Conservation (phyloP, 2,888 invertebrate genomes). For the Phyllotreta striolata region DNA sequence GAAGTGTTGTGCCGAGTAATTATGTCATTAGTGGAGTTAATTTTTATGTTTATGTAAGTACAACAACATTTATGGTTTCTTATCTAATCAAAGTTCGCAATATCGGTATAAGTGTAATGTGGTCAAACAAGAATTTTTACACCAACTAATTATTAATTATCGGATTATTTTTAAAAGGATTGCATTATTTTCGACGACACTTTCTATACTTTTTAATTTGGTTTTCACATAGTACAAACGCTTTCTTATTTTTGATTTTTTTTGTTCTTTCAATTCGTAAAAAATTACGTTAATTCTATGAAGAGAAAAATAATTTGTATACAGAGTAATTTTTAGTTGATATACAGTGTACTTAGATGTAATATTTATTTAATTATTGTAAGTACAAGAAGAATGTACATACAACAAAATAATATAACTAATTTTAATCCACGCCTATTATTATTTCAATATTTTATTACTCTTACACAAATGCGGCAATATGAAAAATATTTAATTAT, state of each 20-base stretch:
- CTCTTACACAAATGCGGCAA: too few species aligned
- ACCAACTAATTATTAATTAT: too few species aligned
- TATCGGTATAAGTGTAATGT: too few species aligned
- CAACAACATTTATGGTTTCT: too few species aligned
- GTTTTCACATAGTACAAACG: slow-evolving; percentile 5
- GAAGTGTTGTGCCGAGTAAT: too few species aligned
- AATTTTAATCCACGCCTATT: slow-evolving; percentile 19
- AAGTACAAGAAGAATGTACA: slow-evolving; percentile 35
- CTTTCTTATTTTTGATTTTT: slow-evolving; percentile 1
- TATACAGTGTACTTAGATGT: slow-evolving; percentile 31
- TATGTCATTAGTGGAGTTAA: too few species aligned
- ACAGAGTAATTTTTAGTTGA: slow-evolving; percentile 22
- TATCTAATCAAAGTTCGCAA: too few species aligned
- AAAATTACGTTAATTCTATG: neutral
- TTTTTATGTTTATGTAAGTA: too few species aligned
- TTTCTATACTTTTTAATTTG: neutral
- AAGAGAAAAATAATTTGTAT: slow-evolving; percentile 10
- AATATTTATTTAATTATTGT: slow-evolving; percentile 40
- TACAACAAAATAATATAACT: slow-evolving; percentile 28
- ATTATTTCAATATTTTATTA: slow-evolving; percentile 1
- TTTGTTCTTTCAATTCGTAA: neutral
- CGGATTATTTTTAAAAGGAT: too few species aligned
- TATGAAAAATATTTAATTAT: too few species aligned
- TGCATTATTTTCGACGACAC: too few species aligned
- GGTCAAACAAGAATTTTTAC: too few species aligned